Evolutionary conservation across 2,113 vertebrate genomes (phyloP).

Genomic region (Aix galericulata): DNA sequence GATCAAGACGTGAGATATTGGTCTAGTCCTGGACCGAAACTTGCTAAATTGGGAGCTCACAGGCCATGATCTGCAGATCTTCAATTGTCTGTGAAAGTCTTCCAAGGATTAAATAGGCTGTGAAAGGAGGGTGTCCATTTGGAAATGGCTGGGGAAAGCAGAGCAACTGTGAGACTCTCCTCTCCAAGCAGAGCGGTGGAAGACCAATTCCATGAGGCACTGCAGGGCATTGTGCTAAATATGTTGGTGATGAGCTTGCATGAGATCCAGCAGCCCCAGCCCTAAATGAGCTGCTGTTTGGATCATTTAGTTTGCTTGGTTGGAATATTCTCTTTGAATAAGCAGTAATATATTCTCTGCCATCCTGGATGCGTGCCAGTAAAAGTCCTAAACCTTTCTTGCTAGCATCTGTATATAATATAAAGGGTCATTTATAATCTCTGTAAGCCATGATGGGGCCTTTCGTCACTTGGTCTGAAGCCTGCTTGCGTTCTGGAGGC

Average conservation of each 20-base stretch:
- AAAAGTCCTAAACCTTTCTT: slow-evolving; percentile 34
- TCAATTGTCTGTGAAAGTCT: background rate
- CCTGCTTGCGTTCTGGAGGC: slow-evolving; percentile 3
- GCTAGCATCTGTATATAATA: slow-evolving; percentile 55
- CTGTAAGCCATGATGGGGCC: slow-evolving; percentile 22
- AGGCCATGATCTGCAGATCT: background rate
- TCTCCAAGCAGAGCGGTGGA: background rate
- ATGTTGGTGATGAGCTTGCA: background rate
- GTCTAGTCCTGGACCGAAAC: background rate
- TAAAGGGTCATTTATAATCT: slow-evolving; percentile 58
- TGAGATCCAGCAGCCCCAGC: background rate
- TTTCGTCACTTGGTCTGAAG: slow-evolving; percentile 16
- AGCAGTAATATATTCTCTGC: slow-evolving; percentile 37
- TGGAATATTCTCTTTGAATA: background rate
- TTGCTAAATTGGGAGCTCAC: background rate
- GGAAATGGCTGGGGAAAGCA: background rate
- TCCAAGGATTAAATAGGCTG: background rate
- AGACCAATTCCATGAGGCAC: background rate
- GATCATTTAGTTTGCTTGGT: background rate
- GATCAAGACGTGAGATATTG: background rate
- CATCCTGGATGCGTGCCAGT: slow-evolving; percentile 43
- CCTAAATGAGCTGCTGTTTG: background rate
- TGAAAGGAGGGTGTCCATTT: background rate
- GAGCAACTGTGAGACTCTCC: background rate
- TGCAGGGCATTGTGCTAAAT: background rate